These are phyloP conservation scores for Caerostris extrusa DNA, from an alignment of 1,140 invertebrate genomes.

Conservation along the genomic window DNA sequence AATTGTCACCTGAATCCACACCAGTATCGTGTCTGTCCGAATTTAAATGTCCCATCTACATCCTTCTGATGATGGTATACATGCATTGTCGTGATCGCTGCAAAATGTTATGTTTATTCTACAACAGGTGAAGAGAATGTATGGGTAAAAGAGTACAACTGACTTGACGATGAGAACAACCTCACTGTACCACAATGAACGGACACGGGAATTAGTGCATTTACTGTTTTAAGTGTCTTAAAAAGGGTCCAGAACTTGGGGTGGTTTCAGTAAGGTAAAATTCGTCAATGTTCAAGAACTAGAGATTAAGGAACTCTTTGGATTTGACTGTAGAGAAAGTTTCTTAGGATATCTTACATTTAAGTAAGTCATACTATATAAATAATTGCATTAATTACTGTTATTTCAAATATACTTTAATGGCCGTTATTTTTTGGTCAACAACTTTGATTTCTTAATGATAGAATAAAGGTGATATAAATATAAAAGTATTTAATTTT, in stretches of 20 bases:
- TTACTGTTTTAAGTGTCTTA: background rate
- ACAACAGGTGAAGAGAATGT: slow-evolving; percentile 51
- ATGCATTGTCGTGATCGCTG: slow-evolving; percentile 26
- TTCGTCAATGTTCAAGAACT: background rate
- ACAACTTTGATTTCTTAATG: too few relatives aligned
- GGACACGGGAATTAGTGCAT: background rate
- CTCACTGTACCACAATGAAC: background rate
- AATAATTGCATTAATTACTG: too few relatives aligned
- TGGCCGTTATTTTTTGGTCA: too few relatives aligned
- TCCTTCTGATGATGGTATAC: slow-evolving; percentile 9
- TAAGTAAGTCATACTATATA: background rate
- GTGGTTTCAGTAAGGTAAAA: background rate
- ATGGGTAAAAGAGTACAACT: slow-evolving; percentile 60
- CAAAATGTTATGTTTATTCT: slow-evolving; percentile 39
- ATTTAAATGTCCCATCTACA: slow-evolving; percentile 55
- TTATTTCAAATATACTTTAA: too few relatives aligned
- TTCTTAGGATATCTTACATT: background rate
- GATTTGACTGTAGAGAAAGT: background rate
- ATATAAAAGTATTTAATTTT: too few relatives aligned
- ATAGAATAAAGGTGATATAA: too few relatives aligned
- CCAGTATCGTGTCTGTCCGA: slow-evolving; percentile 30
- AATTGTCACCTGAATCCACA: slow-evolving; percentile 68
- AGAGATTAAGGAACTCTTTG: too few relatives aligned
- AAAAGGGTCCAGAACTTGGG: slow-evolving; percentile 1
- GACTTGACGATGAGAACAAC: slow-evolving; percentile 3